Evolutionary conservation across 2,113 vertebrate genomes (phyloP), one percentile per base, ranked within the genome.

Genomic region (Nannospalax galili): DNA sequence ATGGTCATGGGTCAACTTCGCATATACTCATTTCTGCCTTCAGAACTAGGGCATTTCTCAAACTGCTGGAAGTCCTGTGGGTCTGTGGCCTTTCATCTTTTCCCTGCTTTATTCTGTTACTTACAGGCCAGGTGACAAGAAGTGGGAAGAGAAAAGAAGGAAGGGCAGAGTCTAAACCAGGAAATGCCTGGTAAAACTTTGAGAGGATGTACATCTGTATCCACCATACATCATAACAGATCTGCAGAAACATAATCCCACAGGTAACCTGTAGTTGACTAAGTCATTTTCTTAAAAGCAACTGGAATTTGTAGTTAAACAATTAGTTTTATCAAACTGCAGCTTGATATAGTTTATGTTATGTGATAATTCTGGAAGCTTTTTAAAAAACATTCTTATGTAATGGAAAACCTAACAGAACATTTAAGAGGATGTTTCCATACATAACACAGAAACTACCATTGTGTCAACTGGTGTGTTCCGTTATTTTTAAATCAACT

Each of bases 401-500:
- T 30, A 20, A 90, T 12, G 82, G 90, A 94, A 97, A 95, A 81
- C 70, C 74, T 87, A 84, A 90, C 67, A 84, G 88, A 82, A 7
- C 19, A 52, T 24, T 9, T 20, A 0, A 84, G 15, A 87, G 37
- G 26, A 64, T 86, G 80, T 92, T 95, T 91, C 92, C 91, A 85
- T 78, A 72, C 45, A 95, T 42, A 86, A 60, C 74, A 60, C 74
- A 90, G 89, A 11, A 1, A 16, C 77, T 92, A 70, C 77, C 62
- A 32, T 73, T 80, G 79, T 64, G 75, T 90, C 94, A 96, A 42
- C 5, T 84, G 81, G 81, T 26, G 28, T 16, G 6, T 30, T 95
- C 20, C 37, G 60, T 94, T 95, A 78, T 92, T 97, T 96, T 92
- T 70, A 86, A 94, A 95, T 86, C 81, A 67, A 64, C 69, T 84